These are phyloP conservation scores for Caenorhabditis afra DNA, from an alignment of 2,888 invertebrate species.

Conservation along the genomic window DNA sequence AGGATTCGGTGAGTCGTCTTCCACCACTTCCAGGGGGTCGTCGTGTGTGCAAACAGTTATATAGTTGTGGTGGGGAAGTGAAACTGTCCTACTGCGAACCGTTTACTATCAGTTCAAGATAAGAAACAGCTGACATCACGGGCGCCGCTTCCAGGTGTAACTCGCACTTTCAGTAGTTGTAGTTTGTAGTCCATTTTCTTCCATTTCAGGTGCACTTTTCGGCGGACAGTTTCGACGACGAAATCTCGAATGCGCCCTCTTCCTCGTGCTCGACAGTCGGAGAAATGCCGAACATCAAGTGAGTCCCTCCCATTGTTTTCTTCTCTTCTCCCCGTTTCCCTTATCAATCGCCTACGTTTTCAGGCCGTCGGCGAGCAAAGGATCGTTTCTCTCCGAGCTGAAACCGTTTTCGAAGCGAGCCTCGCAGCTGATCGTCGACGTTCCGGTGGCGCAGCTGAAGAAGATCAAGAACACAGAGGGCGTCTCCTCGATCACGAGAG, in stretches of 20 bases:
- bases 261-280: constrained; percentile 48
- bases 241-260: constrained; percentile 49
- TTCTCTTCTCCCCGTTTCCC: neutral
- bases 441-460: constrained; percentile 73
- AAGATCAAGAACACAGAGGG: constrained; percentile 75
- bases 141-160: neutral
- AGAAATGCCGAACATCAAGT: constrained; percentile 46
- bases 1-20: constrained; percentile 38
- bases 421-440: constrained; percentile 73
- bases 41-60: constrained; percentile 4
- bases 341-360: constrained; percentile 1
- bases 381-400: constrained; percentile 58
- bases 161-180: too few species aligned
- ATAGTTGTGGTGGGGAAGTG: constrained; percentile 15
- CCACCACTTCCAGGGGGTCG: too few species aligned
- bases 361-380: constrained; percentile 58
- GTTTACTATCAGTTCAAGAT: constrained; percentile 16
- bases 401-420: constrained; percentile 66
- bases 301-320: neutral
- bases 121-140: constrained; percentile 32
- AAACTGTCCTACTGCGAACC: neutral
- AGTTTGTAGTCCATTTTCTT: neutral
- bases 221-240: constrained; percentile 51
- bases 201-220: constrained; percentile 47
- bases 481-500: constrained; percentile 72